Percentiles rank a stretch among this genome's conserved stretches.
Conservation (phyloP, 2,797 vertebrate genomes). For the Poecilia gillii region DNA sequence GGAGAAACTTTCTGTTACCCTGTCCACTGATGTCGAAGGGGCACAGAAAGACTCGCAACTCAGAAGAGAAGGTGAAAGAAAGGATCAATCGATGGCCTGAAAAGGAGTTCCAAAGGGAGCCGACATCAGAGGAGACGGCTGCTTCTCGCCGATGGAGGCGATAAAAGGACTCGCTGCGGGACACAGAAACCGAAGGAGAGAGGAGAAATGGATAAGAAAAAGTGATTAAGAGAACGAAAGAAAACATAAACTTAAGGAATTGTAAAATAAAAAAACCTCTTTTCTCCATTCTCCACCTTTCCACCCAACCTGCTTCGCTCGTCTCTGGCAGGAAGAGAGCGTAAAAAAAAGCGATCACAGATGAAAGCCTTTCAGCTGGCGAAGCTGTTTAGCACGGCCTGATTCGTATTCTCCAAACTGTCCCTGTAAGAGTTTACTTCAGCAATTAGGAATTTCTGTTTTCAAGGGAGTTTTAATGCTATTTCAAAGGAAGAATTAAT, state of each 20-base stretch:
- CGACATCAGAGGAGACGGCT: slow-evolving; percentile 46
- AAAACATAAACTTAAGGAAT: slow-evolving; percentile 5
- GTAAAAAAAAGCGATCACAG: slow-evolving; percentile 33
- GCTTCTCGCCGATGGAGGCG: slow-evolving; percentile 33
- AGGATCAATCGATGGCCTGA: slow-evolving; percentile 51
- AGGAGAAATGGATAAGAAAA: slow-evolving; percentile 50
- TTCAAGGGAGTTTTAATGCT: slow-evolving; percentile 73
- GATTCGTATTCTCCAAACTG: slow-evolving; percentile 56
- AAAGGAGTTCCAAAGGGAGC: slow-evolving; percentile 38
- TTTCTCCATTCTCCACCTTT: slow-evolving; percentile 19
- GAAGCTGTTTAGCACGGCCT: slow-evolving; percentile 58
- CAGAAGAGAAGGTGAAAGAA: slow-evolving; percentile 8
- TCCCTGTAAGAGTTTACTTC: slow-evolving; percentile 63
- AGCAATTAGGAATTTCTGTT: slow-evolving; percentile 72
- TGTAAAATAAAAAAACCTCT: slow-evolving; percentile 25
- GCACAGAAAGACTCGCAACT: slow-evolving; percentile 6
- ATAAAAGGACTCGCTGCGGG: slow-evolving; percentile 45
- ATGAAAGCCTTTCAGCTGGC: slow-evolving; percentile 58
- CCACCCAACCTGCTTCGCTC: slow-evolving; percentile 14
- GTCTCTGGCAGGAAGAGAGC: slow-evolving; percentile 36
- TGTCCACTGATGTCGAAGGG: slow-evolving; percentile 23
- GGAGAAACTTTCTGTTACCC: slow-evolving; percentile 49
- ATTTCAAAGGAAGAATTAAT: slow-evolving; percentile 79
- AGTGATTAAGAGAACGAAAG: slow-evolving; percentile 8
- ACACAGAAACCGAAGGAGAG: slow-evolving; percentile 37